Evolutionary conservation across 2,797 vertebrate genomes (phyloP).

Genomic region (Anabas testudineus): DNA sequence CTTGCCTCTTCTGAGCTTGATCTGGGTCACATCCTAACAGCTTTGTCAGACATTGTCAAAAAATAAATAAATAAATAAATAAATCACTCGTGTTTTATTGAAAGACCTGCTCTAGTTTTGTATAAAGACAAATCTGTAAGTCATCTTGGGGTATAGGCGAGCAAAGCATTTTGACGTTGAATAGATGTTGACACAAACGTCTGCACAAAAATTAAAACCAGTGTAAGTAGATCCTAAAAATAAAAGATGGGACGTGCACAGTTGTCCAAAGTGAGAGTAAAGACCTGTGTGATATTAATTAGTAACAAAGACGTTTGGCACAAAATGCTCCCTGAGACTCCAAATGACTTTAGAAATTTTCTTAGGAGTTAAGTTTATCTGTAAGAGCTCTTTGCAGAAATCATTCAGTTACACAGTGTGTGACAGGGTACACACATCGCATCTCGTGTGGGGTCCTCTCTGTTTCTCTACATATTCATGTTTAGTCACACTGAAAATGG

Average conservation of each 20-base stretch:
- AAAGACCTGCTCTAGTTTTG: slow-evolving; percentile 44
- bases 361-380: neutral
- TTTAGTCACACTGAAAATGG: slow-evolving; percentile 68
- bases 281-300: slow-evolving; percentile 18
- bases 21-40: slow-evolving; percentile 55
- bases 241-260: slow-evolving; percentile 32
- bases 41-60: slow-evolving; percentile 51
- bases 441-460: slow-evolving; percentile 54
- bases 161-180: slow-evolving; percentile 31
- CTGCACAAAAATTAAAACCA: slow-evolving; percentile 23
- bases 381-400: slow-evolving; percentile 10
- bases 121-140: slow-evolving; percentile 38
- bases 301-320: neutral
- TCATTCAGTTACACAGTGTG: slow-evolving; percentile 38
- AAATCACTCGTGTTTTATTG: slow-evolving; percentile 42
- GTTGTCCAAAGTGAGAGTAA: slow-evolving; percentile 23
- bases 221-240: slow-evolving; percentile 42
- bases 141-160: slow-evolving; percentile 32
- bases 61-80: too few species aligned
- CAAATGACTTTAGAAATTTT: neutral
- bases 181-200: slow-evolving; percentile 55
- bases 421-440: slow-evolving; percentile 28
- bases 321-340: neutral
- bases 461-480: slow-evolving; percentile 57
- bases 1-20: slow-evolving; percentile 31